Evolutionary conservation across 2,888 invertebrate species (phyloP).

Genomic region (Pyrocoelia pectoralis): DNA sequence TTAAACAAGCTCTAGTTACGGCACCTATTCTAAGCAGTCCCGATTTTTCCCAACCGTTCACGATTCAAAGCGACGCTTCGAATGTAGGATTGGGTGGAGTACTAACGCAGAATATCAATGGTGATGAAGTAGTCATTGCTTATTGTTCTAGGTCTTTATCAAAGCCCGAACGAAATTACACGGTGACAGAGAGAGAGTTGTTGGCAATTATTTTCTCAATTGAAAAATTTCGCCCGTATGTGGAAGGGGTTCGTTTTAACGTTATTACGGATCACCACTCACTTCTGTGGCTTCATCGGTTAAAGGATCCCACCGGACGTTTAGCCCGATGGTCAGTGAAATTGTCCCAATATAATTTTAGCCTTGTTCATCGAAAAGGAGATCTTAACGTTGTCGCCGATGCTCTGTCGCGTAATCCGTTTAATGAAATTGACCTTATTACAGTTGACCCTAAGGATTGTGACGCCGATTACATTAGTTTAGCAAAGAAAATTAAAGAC

Average conservation of each 20-base stretch:
- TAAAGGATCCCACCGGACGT: not conserved
- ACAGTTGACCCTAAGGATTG: too few relatives aligned
- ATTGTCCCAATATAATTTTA: not conserved
- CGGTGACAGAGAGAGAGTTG: constrained; percentile 52
- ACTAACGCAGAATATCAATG: not conserved
- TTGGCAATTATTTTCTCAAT: constrained; percentile 37
- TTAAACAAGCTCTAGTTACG: too few relatives aligned
- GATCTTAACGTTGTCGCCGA: not conserved
- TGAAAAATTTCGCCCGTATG: not conserved
- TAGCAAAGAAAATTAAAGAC: too few relatives aligned
- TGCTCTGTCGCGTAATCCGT: not conserved
- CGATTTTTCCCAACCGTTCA: too few relatives aligned
- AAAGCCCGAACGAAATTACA: constrained; percentile 49
- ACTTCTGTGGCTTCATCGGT: not conserved
- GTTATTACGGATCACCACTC: constrained; percentile 7
- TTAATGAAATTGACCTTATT: too few relatives aligned
- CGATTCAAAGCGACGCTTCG: not conserved
- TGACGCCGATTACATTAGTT: too few relatives aligned
- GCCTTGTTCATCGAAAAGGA: not conserved
- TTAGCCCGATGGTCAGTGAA: not conserved
- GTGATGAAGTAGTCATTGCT: constrained; percentile 49
- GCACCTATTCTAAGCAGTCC: too few relatives aligned
- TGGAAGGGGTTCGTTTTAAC: not conserved
- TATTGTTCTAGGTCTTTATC: constrained; percentile 50
- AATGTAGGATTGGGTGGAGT: not conserved